Percentiles rank a stretch among this genome's conserved stretches.
Evolutionary conservation across 2,113 vertebrate species (phyloP).

Genomic region (Philantomba maxwellii): DNA sequence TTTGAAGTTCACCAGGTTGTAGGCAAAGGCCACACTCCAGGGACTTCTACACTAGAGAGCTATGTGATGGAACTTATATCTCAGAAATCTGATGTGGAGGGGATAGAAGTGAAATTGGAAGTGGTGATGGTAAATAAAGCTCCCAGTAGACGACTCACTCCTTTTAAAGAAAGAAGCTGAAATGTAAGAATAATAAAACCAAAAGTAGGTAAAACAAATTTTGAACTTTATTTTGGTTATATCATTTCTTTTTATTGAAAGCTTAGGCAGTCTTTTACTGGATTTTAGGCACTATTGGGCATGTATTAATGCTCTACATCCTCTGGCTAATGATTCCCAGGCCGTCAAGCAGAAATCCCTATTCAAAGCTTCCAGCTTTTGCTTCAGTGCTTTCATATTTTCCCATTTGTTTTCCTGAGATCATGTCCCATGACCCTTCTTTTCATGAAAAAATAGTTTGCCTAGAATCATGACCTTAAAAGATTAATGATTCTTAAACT

Average conservation of each 20-base stretch:
- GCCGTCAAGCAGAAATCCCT: not conserved
- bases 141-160: not conserved
- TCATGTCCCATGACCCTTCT: not conserved
- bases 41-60: not conserved
- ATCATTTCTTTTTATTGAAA: slow-evolving; percentile 6
- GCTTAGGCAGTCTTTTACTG: not conserved
- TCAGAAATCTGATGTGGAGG: not conserved
- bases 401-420: not conserved
- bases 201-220: not conserved
- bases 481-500: not conserved
- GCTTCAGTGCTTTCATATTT: not conserved
- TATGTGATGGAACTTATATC: not conserved
- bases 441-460: not conserved
- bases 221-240: slow-evolving; percentile 10
- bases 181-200: slow-evolving; percentile 1
- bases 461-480: not conserved
- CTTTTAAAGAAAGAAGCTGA: slow-evolving; percentile 7
- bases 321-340: not conserved
- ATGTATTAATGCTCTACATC: not conserved
- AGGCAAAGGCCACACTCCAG: not conserved
- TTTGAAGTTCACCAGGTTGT: not conserved
- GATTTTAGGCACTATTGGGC: not conserved
- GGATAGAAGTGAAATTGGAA: slow-evolving; percentile 3
- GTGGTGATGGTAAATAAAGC: not conserved
- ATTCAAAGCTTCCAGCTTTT: not conserved